A percentile compares a stretch with the other conserved stretches of the same genome.
Evolutionary conservation across 2,797 vertebrate genomes (phyloP).

Genomic region (Phylloscopus collybita): DNA sequence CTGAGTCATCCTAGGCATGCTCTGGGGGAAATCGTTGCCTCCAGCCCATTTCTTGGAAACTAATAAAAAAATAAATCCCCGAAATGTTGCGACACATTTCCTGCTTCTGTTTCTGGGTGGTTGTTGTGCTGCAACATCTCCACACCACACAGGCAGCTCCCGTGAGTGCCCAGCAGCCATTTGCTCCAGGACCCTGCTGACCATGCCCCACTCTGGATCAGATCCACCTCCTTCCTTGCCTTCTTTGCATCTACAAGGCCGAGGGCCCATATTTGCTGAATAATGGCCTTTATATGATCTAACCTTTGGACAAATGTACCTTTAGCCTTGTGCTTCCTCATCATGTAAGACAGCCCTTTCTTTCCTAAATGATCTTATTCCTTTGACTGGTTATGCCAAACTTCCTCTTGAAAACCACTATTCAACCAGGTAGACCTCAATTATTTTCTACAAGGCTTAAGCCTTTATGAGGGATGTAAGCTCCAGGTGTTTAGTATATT

Average conservation of each 20-base stretch:
- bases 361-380: not conserved
- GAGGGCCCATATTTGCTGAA: not conserved
- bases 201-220: not conserved
- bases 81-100: not conserved
- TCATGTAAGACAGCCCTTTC: not conserved
- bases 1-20: conserved; percentile 56
- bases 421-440: not conserved
- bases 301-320: conserved; percentile 14
- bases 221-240: not conserved
- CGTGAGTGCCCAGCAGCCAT: fast-evolving
- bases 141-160: not conserved
- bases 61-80: not conserved
- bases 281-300: not conserved
- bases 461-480: not conserved
- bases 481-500: not conserved
- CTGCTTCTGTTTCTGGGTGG: conserved; percentile 2
- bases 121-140: not conserved
- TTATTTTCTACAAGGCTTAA: not conserved
- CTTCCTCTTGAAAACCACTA: not conserved
- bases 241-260: not conserved
- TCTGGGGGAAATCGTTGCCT: conserved; percentile 30
- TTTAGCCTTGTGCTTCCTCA: not conserved
- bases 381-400: not conserved
- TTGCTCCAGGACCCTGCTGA: not conserved
- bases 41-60: conserved; percentile 47